These are phyloP conservation scores for Pygoscelis adeliae DNA, from an alignment of 2,113 vertebrate genomes.

Conservation along the genomic window DNA sequence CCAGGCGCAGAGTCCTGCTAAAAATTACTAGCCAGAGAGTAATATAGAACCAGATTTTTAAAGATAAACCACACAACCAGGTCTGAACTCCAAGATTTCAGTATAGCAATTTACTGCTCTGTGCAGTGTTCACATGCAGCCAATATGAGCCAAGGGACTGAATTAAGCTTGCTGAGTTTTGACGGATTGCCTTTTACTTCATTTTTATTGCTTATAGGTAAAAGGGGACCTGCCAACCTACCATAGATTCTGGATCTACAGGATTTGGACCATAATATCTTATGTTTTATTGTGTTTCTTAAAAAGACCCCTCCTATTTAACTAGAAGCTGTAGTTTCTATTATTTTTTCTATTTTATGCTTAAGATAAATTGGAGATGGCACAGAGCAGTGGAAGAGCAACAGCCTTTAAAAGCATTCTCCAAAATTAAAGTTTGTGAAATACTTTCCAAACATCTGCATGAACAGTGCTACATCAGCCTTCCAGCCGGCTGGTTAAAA, in stretches of 20 bases:
- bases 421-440: conserved; percentile 22
- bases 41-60: background rate
- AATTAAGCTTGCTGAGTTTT: background rate
- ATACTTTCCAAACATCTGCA: conserved; percentile 48
- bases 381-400: conserved; percentile 5
- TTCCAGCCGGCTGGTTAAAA: background rate
- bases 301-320: background rate
- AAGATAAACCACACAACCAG: background rate
- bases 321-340: background rate
- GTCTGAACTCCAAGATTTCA: background rate
- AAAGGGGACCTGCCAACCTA: background rate
- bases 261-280: background rate
- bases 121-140: background rate
- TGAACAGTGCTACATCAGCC: conserved; percentile 2
- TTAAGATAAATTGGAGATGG: conserved; percentile 10
- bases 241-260: background rate
- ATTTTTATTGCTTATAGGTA: background rate
- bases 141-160: background rate
- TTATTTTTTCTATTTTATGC: background rate
- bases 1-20: background rate
- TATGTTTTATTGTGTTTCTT: background rate
- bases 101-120: background rate
- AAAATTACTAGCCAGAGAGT: background rate
- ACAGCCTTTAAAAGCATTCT: conserved; percentile 33
- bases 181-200: background rate